phyloP scores from a whole-genome alignment of 2,797 vertebrate genomes.

The Crocidura indochinensis region DNA sequence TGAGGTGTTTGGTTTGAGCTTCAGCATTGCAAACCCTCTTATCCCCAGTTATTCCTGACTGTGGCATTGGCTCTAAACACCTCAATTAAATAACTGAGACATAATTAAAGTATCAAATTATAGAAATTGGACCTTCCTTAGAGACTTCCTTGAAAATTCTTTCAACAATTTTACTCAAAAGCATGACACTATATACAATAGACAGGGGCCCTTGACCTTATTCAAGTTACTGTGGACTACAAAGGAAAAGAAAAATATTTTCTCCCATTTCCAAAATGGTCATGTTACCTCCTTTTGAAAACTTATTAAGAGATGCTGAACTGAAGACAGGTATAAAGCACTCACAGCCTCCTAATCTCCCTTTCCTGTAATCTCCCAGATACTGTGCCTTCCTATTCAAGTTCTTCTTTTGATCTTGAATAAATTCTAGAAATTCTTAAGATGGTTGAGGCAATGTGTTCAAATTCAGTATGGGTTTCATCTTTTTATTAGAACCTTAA shows the following conservation, averaged over 20 bases:
- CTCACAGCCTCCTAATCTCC: neutral
- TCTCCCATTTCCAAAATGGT: conserved; percentile 29
- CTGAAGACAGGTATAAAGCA: neutral
- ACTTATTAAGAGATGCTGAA: neutral
- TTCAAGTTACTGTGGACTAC: conserved; percentile 30
- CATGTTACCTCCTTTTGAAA: neutral
- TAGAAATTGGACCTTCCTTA: conserved; percentile 45
- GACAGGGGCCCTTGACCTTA: neutral
- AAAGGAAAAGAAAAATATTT: neutral
- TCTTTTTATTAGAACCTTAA: neutral
- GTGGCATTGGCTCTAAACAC: too few relatives aligned
- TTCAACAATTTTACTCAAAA: conserved; percentile 29
- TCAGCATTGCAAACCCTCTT: too few relatives aligned
- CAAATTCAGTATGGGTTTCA: neutral
- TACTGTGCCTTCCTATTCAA: too few relatives aligned
- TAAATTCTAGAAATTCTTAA: neutral
- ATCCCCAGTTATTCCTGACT: too few relatives aligned
- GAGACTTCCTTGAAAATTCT: conserved; percentile 48
- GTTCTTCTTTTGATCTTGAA: neutral
- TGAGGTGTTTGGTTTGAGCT: too few relatives aligned
- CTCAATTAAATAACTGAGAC: neutral
- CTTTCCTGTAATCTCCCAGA: too few relatives aligned
- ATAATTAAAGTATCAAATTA: conserved; percentile 71
- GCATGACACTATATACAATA: neutral
- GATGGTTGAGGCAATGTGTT: neutral